A percentile compares a stretch with the other conserved stretches of the same genome.
Conservation (phyloP, 2,797 vertebrate genomes). For the Spinus pinus region DNA sequence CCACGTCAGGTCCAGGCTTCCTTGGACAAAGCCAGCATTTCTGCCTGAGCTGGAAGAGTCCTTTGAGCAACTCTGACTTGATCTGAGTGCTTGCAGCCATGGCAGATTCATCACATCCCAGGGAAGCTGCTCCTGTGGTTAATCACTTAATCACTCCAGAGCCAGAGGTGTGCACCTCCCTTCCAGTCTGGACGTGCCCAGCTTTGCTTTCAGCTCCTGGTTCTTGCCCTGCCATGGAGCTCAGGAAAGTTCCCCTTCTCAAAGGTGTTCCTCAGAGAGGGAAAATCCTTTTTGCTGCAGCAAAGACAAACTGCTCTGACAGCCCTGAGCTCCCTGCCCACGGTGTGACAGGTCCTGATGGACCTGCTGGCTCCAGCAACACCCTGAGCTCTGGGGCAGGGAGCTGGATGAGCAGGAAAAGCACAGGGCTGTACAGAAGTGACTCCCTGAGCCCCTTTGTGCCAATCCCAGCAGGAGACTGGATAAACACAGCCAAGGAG, state of each 20-base stretch:
- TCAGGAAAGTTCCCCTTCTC: not conserved
- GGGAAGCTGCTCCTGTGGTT: not conserved
- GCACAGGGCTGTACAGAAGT: not conserved
- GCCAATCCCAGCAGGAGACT: rapidly evolving
- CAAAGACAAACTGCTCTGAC: not conserved
- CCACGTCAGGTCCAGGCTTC: rapidly evolving
- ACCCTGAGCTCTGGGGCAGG: not conserved
- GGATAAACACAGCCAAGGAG: not conserved
- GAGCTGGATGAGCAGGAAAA: not conserved
- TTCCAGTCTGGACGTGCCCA: conserved; percentile 8
- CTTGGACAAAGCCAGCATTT: not conserved
- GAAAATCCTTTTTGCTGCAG: not conserved
- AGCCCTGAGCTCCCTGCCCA: not conserved
- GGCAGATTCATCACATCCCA: not conserved
- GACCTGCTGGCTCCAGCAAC: not conserved
- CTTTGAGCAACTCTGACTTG: not conserved
- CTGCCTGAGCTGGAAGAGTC: not conserved
- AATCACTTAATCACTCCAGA: not conserved
- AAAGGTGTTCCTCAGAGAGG: not conserved
- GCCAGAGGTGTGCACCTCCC: not conserved
- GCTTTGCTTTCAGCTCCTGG: not conserved
- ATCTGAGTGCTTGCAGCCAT: not conserved
- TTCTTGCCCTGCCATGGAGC: not conserved
- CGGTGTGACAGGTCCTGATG: not conserved
- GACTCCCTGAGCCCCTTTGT: not conserved